Evolutionary conservation across 2,113 vertebrate genomes (phyloP), one percentile per base, ranked within the genome.

Genomic region (Chlamydotis undulata): DNA sequence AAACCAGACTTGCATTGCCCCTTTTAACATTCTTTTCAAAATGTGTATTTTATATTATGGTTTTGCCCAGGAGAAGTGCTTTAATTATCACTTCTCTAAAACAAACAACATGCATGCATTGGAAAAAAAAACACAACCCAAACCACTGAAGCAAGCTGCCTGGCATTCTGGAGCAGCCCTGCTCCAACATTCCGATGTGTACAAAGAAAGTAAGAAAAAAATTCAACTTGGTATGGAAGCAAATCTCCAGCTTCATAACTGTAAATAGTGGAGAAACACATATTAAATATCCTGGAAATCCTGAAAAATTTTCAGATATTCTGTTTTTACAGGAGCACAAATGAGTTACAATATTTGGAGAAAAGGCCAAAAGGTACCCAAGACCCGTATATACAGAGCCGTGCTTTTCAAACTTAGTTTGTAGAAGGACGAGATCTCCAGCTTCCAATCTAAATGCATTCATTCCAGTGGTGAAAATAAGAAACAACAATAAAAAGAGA

Each of bases 81-180:
- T 91, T 84, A 96, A 96, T 96, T 83, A 93, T 90, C 70, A 73
- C 87, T 75, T 90, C 91, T 94, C 79, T 63, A 87, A 93, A 87
- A 59, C 39, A 93, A 68, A 22, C 49, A 87, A 75, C 77, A 78
- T 17, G 10, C 25, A 87, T 6, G 50, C n/a, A 52, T 14, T 80
- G 50, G 82, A 2, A 63, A 71, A 91, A 1, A 39, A 41, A 41
- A 21, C 7, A 16, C 33, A 63, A 79, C 65, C 26, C 53, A 95
- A 95, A 78, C 50, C 57, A 90, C 74, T 39, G 57, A 75, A 92
- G 64, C 10, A 41, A 96, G 65, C 25, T 94, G 89, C 43, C 85
- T 45, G 80, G 49, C 43, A 53, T 56, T 49, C 52, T 83, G 56
- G 19, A 96, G 81, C 31, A 77, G 63, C 39, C 8, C 91, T 87